Percentiles rank a stretch among this genome's conserved stretches.
phyloP scores from a whole-genome alignment of 2,888 invertebrate genomes.

The Calameuta filiformis region DNA sequence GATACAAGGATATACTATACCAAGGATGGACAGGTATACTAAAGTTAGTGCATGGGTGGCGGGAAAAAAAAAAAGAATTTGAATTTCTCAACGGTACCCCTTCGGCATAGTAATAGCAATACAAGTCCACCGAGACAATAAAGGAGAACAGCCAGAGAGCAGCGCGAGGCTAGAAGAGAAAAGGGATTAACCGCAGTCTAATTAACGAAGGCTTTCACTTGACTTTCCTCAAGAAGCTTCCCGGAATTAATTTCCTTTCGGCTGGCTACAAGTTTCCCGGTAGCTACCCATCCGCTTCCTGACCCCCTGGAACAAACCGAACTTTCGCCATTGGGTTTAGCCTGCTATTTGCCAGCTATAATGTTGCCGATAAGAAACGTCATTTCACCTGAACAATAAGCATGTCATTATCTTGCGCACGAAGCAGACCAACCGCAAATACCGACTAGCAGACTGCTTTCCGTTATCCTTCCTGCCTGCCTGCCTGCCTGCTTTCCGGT shows the following conservation, averaged over 20 bases:
- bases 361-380: conserved; percentile 39
- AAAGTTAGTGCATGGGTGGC: neutral
- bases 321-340: conserved; percentile 3
- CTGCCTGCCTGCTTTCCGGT: neutral
- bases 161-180: conserved; percentile 26
- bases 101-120: conserved; percentile 32
- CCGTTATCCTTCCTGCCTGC: neutral
- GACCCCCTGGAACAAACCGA: conserved; percentile 5
- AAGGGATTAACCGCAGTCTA: conserved; percentile 40
- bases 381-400: conserved; percentile 43
- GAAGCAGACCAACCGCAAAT: conserved; percentile 27
- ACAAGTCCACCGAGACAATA: conserved; percentile 33
- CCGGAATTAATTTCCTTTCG: conserved; percentile 38
- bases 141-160: conserved; percentile 14
- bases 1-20: neutral
- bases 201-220: conserved; percentile 37
- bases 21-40: neutral
- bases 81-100: conserved; percentile 30
- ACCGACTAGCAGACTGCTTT: neutral
- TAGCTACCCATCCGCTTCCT: neutral
- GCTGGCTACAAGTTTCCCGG: conserved; percentile 1
- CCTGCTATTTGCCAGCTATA: neutral
- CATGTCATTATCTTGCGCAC: conserved; percentile 38
- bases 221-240: conserved; percentile 26
- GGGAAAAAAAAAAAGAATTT: conserved; percentile 20